phyloP scores from a whole-genome alignment of 2,797 vertebrate genomes.

The Tenualosa ilisha region DNA sequence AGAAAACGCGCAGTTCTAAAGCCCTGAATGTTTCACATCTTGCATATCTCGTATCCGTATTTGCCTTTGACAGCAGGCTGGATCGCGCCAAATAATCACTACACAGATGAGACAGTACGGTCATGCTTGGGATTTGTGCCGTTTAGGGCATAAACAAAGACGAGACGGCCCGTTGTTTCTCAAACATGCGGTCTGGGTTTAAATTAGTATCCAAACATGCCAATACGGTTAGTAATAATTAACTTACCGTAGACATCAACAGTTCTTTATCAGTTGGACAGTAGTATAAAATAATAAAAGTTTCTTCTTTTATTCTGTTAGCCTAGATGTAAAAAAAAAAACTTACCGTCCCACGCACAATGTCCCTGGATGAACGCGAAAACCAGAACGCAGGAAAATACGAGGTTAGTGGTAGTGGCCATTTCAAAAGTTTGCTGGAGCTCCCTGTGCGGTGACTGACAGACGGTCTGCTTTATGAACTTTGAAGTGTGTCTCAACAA shows the following conservation, averaged over 20 bases:
- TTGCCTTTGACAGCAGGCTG: not conserved
- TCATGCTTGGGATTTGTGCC: not conserved
- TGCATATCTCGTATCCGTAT: not conserved
- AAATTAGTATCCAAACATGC: not conserved
- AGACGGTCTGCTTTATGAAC: slow-evolving; percentile 4
- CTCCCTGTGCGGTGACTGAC: not conserved
- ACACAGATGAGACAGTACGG: not conserved
- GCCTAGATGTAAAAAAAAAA: not conserved
- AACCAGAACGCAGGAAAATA: not conserved
- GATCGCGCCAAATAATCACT: not conserved
- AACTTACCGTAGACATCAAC: not conserved
- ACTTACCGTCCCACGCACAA: slow-evolving; percentile 4
- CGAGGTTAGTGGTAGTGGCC: not conserved
- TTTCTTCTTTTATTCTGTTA: too few relatives aligned
- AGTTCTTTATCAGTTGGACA: not conserved
- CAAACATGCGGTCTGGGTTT: not conserved
- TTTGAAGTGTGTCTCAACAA: slow-evolving; percentile 17
- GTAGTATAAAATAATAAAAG: too few relatives aligned
- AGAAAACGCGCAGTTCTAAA: not conserved
- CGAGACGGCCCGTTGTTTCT: not conserved
- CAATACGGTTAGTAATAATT: not conserved
- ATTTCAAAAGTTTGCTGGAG: slow-evolving; percentile 15
- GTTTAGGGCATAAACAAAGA: not conserved
- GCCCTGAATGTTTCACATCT: not conserved
- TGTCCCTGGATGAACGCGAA: not conserved